Base-by-base conservation (phyloP, 2,113 vertebrate genomes). In the Asarcornis scutulata region DNA sequence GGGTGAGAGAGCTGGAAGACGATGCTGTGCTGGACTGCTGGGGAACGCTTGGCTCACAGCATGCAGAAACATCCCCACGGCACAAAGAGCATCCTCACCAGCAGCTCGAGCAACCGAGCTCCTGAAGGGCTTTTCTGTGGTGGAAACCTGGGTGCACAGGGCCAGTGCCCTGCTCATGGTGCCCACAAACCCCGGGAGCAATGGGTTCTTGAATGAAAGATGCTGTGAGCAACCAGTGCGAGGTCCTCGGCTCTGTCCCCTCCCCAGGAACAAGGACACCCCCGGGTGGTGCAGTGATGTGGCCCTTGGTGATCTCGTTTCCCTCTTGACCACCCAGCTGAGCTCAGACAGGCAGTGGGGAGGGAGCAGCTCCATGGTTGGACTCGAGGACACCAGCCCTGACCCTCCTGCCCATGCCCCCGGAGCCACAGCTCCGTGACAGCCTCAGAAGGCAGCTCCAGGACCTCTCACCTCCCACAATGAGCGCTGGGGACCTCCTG, bases 341-440 rank as follows among this genome's bases (percentile, higher is more conserved):
- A 74, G 84, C 84, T 84, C 81, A 23, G 42, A 50, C 52, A 46
- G 68, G 73, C 64, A 69, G 64, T 1, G 0, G 46, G 32, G 74
- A 78, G 60, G 59, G 34, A 86, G 38, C 76, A 64, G 31, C 0
- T 0, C 55, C 3, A 0, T 25, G 36, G 53, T 5, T 2, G 0
- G 31, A 11, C 6, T 38, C 75, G 23, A 36, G 11, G 12, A 56
- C 6, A 21, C 75, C 17, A 26, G 69, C 17, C 48, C 48, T 22
- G 6, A 50, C 21, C 48, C 12, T 12, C 13, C 59, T 69, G 58
- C 34, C 42, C 56, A 50, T 50, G 48, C 22, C 22, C 22, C 22
- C 12, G 8, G 48, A 50, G 22, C 48, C 11, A 23, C 48, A 50
- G 48, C 48, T 23, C 22, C 21, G 25, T 11, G 50, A 6, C 6